Evolutionary conservation across 2,888 invertebrate genomes (phyloP).

Genomic region (Orchesella flavescens): DNA sequence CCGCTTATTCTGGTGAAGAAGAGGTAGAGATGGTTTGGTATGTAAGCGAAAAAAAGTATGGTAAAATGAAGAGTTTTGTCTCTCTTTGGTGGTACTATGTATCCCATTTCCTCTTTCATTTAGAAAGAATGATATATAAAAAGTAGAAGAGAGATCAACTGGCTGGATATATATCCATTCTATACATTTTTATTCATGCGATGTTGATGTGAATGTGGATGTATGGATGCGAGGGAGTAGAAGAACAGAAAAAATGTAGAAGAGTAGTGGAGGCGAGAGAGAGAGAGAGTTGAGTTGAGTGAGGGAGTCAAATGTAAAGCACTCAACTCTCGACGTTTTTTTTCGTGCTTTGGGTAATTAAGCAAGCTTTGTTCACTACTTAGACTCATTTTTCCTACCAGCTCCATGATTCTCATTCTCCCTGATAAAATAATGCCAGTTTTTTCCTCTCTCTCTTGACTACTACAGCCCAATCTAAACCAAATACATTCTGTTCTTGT

Average conservation of each 20-base stretch:
- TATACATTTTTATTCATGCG: slow-evolving; percentile 32
- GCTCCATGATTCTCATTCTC: background rate
- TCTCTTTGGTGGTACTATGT: slow-evolving; percentile 62
- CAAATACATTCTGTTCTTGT: background rate
- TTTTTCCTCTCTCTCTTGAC: background rate
- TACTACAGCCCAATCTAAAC: background rate
- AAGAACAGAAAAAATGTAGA: background rate
- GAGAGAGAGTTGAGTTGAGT: too few species aligned
- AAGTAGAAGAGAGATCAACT: background rate
- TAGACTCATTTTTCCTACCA: slow-evolving; percentile 71
- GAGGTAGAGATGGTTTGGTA: background rate
- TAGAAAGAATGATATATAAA: background rate
- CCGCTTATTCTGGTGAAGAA: slow-evolving; percentile 14
- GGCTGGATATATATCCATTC: background rate
- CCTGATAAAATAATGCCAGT: background rate
- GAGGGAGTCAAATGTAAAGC: slow-evolving; percentile 72
- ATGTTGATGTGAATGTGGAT: slow-evolving; percentile 13
- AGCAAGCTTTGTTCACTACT: slow-evolving; percentile 72
- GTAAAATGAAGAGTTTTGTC: slow-evolving; percentile 40
- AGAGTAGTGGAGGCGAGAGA: slow-evolving; percentile 48
- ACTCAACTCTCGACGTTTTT: slow-evolving; percentile 71
- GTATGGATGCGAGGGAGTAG: slow-evolving; percentile 1
- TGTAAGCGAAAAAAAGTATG: slow-evolving; percentile 9
- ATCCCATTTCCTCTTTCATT: slow-evolving; percentile 70
- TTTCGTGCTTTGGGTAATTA: slow-evolving; percentile 72